Conservation (phyloP, 1,140 invertebrate species). For the Proales similis region DNA sequence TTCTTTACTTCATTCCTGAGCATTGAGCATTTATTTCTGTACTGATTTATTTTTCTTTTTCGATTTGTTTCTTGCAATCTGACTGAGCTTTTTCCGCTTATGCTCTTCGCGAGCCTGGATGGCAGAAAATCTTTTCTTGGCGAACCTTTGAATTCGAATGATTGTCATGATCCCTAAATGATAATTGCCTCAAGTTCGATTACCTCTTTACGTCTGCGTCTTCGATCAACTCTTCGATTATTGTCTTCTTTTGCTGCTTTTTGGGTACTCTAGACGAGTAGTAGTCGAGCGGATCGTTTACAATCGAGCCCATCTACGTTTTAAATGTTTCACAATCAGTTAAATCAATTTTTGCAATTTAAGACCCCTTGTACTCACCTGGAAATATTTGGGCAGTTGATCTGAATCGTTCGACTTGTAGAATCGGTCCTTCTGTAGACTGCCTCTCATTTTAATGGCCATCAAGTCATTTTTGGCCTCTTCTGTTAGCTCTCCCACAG, state of each 20-base stretch:
- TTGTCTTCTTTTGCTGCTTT: conserved; percentile 74
- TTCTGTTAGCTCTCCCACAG: conserved; percentile 75
- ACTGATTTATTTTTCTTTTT: conserved; percentile 15
- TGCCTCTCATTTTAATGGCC: conserved; percentile 81
- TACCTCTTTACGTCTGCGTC: conserved; percentile 78
- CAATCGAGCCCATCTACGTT: conserved; percentile 56
- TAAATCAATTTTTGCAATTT: neutral
- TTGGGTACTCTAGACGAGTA: conserved; percentile 66
- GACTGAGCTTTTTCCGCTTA: conserved; percentile 24
- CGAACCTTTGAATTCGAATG: conserved; percentile 14
- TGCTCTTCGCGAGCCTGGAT: conserved; percentile 28
- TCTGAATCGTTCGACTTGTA: conserved; percentile 85
- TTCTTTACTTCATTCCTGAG: conserved; percentile 21
- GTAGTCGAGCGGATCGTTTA: conserved; percentile 58
- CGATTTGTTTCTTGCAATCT: conserved; percentile 31
- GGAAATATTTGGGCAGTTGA: conserved; percentile 78
- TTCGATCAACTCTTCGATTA: conserved; percentile 82
- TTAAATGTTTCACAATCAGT: conserved; percentile 2
- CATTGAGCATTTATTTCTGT: neutral
- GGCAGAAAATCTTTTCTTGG: conserved; percentile 27
- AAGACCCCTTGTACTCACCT: conserved; percentile 57
- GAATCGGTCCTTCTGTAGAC: conserved; percentile 79
- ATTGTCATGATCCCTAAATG: neutral
- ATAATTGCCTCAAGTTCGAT: conserved; percentile 36
- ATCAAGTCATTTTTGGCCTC: conserved; percentile 77